Evolutionary conservation across 2,888 invertebrate species (phyloP), one percentile per base, ranked within the genome.

Genomic region (Cataglyphis cursor): DNA sequence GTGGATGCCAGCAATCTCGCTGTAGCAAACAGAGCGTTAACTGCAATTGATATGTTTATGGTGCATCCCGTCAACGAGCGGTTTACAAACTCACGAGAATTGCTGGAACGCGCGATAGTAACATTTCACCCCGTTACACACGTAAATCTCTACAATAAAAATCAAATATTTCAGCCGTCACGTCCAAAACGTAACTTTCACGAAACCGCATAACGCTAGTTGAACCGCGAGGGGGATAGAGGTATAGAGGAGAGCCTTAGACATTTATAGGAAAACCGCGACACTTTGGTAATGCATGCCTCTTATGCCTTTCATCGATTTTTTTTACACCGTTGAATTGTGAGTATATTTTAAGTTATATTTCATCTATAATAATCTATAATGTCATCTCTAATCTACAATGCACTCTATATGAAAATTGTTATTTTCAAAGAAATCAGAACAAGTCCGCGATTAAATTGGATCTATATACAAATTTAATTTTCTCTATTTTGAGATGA

Each of bases 91-190:
- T 51, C 76, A 28, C 15, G 76, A 76, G 48, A 65, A 51, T 64
- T 24, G 64, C 15, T 51, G 24, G 12, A 65, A 65, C 51, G 75
- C 24, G 35, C 5, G 38, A 24, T 65, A 35, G 64, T 62, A 28
- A 21, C 35, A 75, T 44, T 75, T 75, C 65, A 65, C 64, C 35
- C 18, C 18, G 65, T 18, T 75, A 51, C 35, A 21, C 31, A 44
- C 65, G 35, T 76, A 76, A 76, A 76, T 76, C 75, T 51, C 65
- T n/a, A 65, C 75, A 76, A 76, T 76, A 76, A 76, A 76, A 76
- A 65, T 76, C 75, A 76, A 75, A 75, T 65, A 75, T 75, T 65
- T 76, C 75, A 51, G 24, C 51, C 38, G 38, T 65, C 65, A 76
- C 65, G 75, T 76, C 51, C 75, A 76, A 65, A 51, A n/a, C 66